These are phyloP conservation scores for Cyanocitta stelleri DNA, from an alignment of 2,113 vertebrate species.

Conservation along the genomic window DNA sequence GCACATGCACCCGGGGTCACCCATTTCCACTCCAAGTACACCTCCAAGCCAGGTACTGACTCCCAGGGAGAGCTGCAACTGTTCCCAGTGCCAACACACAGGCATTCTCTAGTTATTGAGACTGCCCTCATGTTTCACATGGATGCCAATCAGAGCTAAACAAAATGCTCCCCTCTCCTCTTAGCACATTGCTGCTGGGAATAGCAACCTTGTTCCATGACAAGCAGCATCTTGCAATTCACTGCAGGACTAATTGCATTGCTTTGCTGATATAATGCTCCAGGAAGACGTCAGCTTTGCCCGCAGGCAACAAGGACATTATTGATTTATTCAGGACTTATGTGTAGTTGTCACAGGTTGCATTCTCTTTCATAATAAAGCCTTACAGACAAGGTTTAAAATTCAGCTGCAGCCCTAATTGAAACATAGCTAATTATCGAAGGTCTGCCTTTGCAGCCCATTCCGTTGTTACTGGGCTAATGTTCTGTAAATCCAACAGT, in stretches of 20 bases:
- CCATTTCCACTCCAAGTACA: not conserved
- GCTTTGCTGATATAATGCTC: not conserved
- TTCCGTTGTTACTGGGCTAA: not conserved
- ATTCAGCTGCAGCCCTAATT: slow-evolving; percentile 34
- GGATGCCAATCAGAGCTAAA: not conserved
- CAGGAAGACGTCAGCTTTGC: slow-evolving; percentile 30
- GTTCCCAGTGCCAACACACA: not conserved
- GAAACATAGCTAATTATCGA: slow-evolving; percentile 48
- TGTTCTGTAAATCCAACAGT: not conserved
- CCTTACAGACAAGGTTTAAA: slow-evolving; percentile 8
- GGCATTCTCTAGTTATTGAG: not conserved
- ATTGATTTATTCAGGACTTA: slow-evolving; percentile 38
- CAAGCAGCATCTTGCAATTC: slow-evolving; percentile 26
- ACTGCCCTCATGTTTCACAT: not conserved
- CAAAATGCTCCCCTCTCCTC: not conserved
- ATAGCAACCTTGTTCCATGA: not conserved
- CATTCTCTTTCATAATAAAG: slow-evolving; percentile 40
- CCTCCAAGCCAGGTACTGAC: not conserved
- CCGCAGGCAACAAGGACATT: slow-evolving; percentile 10
- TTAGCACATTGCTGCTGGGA: not conserved
- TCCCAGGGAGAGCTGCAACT: not conserved
- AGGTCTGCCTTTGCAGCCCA: not conserved
- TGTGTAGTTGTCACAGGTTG: slow-evolving; percentile 5
- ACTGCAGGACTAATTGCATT: slow-evolving; percentile 15
- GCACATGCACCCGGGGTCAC: rapidly evolving